Evolutionary conservation across 1,140 invertebrate species (phyloP).

Genomic region (Neotoxoptera formosana): DNA sequence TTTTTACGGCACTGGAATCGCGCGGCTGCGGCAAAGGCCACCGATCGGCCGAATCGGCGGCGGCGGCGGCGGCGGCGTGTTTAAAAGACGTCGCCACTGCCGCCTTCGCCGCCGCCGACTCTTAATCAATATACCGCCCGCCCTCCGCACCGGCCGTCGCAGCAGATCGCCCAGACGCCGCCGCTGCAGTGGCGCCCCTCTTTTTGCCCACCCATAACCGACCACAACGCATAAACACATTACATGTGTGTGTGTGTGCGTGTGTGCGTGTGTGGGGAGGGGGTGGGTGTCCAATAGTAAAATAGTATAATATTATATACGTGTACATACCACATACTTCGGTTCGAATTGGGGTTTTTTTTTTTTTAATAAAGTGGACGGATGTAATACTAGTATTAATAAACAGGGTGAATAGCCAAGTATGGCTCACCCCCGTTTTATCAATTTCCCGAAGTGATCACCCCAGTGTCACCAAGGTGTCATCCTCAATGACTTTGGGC

Average conservation of each 20-base stretch:
- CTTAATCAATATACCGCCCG: conserved; percentile 48
- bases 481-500: background rate
- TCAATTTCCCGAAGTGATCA: background rate
- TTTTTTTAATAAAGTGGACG: background rate
- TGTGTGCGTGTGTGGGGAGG: background rate
- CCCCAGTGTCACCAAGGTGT: background rate
- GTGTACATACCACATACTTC: background rate
- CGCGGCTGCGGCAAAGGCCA: background rate
- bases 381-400: background rate
- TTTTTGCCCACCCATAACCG: background rate
- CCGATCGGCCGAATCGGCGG: conserved; percentile 41
- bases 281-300: background rate
- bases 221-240: conserved; percentile 10
- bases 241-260: background rate
- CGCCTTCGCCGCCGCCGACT: background rate
- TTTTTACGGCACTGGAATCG: conserved; percentile 46
- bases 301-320: background rate
- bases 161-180: conserved; percentile 29
- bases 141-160: background rate
- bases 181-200: conserved; percentile 32
- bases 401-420: background rate
- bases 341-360: background rate
- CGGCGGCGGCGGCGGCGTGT: background rate
- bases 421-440: background rate
- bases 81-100: conserved; percentile 46